These are phyloP conservation scores for Saccopteryx leptura DNA, from an alignment of 2,113 vertebrate species.

Conservation along the genomic window DNA sequence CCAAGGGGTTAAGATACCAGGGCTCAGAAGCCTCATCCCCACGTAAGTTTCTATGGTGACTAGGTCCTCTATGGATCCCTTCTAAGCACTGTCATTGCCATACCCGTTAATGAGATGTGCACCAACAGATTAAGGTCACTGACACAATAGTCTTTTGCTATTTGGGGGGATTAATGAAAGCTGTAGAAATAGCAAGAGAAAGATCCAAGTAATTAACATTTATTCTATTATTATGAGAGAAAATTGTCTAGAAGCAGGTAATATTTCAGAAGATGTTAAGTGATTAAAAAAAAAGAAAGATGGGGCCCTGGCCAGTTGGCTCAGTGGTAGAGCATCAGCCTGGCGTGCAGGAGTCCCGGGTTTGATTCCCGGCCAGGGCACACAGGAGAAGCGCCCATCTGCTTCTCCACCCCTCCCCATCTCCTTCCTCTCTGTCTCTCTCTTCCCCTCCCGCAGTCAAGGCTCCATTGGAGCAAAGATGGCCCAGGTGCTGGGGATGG, in stretches of 20 bases:
- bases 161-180: neutral
- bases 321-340: too few relatives aligned
- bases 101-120: neutral
- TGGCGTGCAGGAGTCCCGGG: too few relatives aligned
- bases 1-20: neutral
- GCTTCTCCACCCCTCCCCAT: too few relatives aligned
- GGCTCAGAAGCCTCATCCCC: neutral
- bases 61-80: neutral
- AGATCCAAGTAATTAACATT: neutral
- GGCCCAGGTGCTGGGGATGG: too few relatives aligned
- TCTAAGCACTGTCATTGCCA: neutral
- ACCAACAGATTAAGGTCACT: neutral
- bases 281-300: neutral
- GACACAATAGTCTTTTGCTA: neutral
- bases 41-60: neutral
- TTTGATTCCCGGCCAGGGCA: too few relatives aligned
- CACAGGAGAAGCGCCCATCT: too few relatives aligned
- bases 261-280: constrained; percentile 26
- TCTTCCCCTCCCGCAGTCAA: too few relatives aligned
- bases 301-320: too few relatives aligned
- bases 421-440: too few relatives aligned
- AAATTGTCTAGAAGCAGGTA: constrained; percentile 6
- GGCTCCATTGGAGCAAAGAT: too few relatives aligned
- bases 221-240: constrained; percentile 40
- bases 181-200: neutral